Base-by-base conservation (phyloP, 2,113 vertebrate species). In the Sisor rabdophorus region DNA sequence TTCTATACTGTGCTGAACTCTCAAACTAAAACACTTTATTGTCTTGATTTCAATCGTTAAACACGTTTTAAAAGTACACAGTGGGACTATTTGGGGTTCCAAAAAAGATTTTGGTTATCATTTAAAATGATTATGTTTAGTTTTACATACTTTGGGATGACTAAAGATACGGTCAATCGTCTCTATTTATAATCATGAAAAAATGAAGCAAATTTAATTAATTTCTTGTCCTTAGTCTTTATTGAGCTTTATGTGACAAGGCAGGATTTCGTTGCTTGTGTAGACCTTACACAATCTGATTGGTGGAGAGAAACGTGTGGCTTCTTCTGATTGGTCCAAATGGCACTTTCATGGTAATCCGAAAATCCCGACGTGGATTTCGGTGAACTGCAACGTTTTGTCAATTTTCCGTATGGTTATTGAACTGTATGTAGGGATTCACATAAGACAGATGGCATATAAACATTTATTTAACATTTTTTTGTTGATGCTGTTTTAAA, bases 271-370 rank as follows among this genome's bases (percentile, higher is more conserved):
- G 83, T 90, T 87, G 86, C 83, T 82, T 81, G 85, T 87, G 77
- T 85, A 90, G 50, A 54, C 24, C 22, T 13, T 30, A n/a, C 26
- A 0, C 0, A 52, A 8, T 68, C 47, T 84, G 88, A 93, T 92
- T 92, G 90, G 92, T 70, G 48, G 26, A 36, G 28, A 81, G 76
- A 81, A 89, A 84, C 65, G 88, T 92, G 92, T 93, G 92, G 91
- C 92, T 78, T 84, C 78, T 24, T 84, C 75, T 89, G 85, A 93
- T 93, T 93, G 91, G 92, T 76, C 85, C 26, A 58, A 20, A 2
- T 0, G 3, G 0, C 6, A 56, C 17, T 59, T 60, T 20, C 50
- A 71, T 77, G 55, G 73, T 54, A 15, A 11, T 9, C 7, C 17
- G 69, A n/a, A 82, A 87, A 83, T 30, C 30, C 54, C 40, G 84